phyloP scores from a whole-genome alignment of 1,140 invertebrate species.

The Drosophila subpulchrella region DNA sequence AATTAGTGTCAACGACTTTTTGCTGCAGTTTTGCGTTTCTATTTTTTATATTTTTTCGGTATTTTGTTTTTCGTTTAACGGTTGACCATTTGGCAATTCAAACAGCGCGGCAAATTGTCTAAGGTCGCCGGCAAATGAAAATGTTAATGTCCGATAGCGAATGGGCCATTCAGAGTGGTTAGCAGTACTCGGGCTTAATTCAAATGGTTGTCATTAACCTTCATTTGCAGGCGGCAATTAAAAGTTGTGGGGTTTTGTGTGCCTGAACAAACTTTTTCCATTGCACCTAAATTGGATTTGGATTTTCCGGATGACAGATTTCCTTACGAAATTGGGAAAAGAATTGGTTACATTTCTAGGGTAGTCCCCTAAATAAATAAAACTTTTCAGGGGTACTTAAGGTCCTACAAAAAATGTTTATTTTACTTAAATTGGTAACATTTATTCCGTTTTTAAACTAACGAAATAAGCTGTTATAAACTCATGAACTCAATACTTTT shows the following conservation, averaged over 20 bases:
- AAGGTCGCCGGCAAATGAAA: slow-evolving; percentile 46
- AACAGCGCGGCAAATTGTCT: slow-evolving; percentile 29
- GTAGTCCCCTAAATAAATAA: not conserved
- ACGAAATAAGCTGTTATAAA: not conserved
- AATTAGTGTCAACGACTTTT: slow-evolving; percentile 77
- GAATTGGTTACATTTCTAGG: not conserved
- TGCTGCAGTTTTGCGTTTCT: slow-evolving; percentile 13
- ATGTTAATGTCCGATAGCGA: slow-evolving; percentile 38
- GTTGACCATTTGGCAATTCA: slow-evolving; percentile 65
- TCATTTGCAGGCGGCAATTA: slow-evolving; percentile 42
- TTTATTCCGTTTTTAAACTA: not conserved
- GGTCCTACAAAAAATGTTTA: not conserved
- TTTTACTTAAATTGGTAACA: not conserved
- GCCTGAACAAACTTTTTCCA: slow-evolving; percentile 23
- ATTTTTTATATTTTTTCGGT: slow-evolving; percentile 2
- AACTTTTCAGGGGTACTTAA: too few species aligned
- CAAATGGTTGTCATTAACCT: slow-evolving; percentile 51
- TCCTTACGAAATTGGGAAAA: not conserved
- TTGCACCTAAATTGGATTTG: slow-evolving; percentile 11
- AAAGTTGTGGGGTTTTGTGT: slow-evolving; percentile 16
- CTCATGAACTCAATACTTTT: not conserved
- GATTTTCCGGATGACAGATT: slow-evolving; percentile 10
- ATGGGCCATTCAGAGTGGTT: slow-evolving; percentile 13
- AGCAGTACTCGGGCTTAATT: slow-evolving; percentile 12
- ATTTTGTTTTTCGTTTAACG: slow-evolving; percentile 27